A percentile compares a stretch with the other conserved stretches of the same genome.
These are phyloP conservation scores for Deilephila porcellus DNA, from an alignment of 2,888 invertebrate genomes.

Conservation along the genomic window DNA sequence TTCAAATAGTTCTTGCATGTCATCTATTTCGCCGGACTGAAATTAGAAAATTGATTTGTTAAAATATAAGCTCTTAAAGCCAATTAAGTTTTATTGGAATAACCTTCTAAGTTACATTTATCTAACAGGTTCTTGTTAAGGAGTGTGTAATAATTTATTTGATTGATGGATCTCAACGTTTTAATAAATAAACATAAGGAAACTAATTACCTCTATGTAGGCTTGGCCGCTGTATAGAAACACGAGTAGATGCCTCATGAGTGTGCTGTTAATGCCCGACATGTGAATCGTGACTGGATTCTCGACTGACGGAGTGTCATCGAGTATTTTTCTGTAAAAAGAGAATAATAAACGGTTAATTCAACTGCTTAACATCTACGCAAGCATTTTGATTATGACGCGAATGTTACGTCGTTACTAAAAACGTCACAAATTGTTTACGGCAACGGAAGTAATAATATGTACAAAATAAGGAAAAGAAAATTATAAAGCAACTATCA, in stretches of 20 bases:
- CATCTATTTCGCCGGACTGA: slow-evolving; percentile 91
- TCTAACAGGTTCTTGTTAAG: slow-evolving; percentile 39
- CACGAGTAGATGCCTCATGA: slow-evolving; percentile 92
- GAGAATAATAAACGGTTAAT: background rate
- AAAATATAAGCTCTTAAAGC: background rate
- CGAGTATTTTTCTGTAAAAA: slow-evolving; percentile 86
- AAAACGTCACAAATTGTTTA: background rate
- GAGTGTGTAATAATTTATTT: slow-evolving; percentile 32
- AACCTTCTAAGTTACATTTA: slow-evolving; percentile 18
- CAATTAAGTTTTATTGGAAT: background rate
- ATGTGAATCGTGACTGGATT: slow-evolving; percentile 92
- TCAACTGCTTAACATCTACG: background rate
- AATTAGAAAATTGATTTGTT: slow-evolving; percentile 51
- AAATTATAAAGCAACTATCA: background rate
- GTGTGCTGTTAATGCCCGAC: slow-evolving; percentile 91
- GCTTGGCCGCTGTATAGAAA: slow-evolving; percentile 95
- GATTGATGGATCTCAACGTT: slow-evolving; percentile 1
- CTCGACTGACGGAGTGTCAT: slow-evolving; percentile 88
- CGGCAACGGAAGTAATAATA: background rate
- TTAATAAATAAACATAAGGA: slow-evolving; percentile 17
- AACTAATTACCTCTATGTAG: slow-evolving; percentile 87
- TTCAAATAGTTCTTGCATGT: slow-evolving; percentile 92
- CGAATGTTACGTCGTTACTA: background rate
- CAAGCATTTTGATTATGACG: background rate
- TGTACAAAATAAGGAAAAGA: background rate